A percentile compares a stretch with the other conserved stretches of the same genome.
phyloP scores from a whole-genome alignment of 2,797 vertebrate genomes.

The Spheniscus humboldti region DNA sequence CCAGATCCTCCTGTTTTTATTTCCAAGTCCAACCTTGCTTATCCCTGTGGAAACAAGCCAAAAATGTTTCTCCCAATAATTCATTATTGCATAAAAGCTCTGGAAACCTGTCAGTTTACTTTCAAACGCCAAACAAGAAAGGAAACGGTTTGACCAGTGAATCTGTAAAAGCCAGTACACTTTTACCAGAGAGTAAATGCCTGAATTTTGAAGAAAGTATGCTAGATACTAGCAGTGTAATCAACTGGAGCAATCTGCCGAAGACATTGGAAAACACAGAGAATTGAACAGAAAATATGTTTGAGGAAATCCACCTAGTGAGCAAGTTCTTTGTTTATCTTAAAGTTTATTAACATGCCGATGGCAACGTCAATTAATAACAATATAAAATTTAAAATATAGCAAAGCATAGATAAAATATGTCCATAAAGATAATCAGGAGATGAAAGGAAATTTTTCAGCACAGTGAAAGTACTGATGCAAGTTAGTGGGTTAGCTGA shows the following conservation, averaged over 20 bases:
- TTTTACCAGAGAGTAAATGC: not conserved
- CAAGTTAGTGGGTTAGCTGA: not conserved
- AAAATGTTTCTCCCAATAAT: not conserved
- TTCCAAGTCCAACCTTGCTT: not conserved
- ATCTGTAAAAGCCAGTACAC: not conserved
- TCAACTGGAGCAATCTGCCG: not conserved
- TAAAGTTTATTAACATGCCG: not conserved
- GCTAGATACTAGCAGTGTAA: not conserved
- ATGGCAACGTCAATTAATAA: not conserved
- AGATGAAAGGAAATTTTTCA: not conserved
- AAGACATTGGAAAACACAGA: not conserved
- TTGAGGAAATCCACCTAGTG: not conserved
- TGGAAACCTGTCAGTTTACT: not conserved
- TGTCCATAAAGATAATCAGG: not conserved
- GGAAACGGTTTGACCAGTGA: not conserved
- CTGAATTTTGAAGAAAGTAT: not conserved
- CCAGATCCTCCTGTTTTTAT: not conserved
- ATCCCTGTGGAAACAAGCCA: not conserved
- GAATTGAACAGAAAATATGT: not conserved
- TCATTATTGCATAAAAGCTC: not conserved
- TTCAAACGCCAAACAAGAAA: not conserved
- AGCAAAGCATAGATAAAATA: not conserved
- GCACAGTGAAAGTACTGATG: not conserved
- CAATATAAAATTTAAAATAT: not conserved
- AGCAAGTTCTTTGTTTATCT: not conserved